Percentiles rank a stretch among this genome's conserved stretches.
These are phyloP conservation scores for Trissoscelio sp. DNA, from an alignment of 2,888 invertebrate genomes.

Conservation along the genomic window DNA sequence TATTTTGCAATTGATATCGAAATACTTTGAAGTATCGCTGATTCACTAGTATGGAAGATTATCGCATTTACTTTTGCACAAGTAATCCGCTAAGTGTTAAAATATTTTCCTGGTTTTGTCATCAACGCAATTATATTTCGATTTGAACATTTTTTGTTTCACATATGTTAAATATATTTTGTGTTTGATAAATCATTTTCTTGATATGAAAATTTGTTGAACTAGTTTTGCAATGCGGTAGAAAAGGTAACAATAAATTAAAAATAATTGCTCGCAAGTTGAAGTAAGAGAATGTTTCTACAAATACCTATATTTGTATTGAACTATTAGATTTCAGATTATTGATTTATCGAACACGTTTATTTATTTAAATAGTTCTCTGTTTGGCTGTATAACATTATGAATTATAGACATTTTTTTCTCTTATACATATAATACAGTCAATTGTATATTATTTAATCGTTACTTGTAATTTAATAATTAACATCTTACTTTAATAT, in stretches of 20 bases:
- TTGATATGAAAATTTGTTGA: no score
- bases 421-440: neutral
- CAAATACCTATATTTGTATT: no score
- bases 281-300: no score
- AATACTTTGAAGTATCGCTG: constrained; percentile 41
- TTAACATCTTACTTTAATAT: neutral
- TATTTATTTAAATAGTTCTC: no score
- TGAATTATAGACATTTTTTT: neutral
- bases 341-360: no score
- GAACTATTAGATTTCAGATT: no score
- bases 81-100: constrained; percentile 18
- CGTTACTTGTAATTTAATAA: neutral
- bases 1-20: constrained; percentile 57
- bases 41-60: constrained; percentile 19
- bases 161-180: no score
- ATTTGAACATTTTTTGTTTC: neutral
- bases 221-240: no score
- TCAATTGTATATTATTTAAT: neutral
- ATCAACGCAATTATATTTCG: constrained; percentile 12
- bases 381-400: neutral
- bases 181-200: no score
- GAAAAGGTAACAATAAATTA: no score
- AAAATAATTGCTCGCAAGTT: no score
- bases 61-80: constrained; percentile 32
- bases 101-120: constrained; percentile 29